Conservation (phyloP, 1,140 invertebrate species). For the Drosophila guanche region DNA sequence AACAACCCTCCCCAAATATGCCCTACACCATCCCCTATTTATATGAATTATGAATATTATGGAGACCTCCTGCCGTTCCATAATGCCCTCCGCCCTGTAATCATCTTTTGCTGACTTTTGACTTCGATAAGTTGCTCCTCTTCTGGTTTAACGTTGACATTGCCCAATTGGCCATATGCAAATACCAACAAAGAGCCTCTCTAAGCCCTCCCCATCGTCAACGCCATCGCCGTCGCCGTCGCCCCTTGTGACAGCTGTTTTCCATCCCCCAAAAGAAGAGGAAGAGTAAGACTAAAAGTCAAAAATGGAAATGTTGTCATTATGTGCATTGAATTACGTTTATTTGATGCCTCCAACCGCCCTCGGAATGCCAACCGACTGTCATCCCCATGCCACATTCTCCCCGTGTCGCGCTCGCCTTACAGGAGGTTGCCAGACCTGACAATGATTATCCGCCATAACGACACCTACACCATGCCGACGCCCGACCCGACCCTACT, state of each 20-base stretch:
- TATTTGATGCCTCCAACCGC: conserved; percentile 58
- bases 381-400: conserved; percentile 1
- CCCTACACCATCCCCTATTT: background rate
- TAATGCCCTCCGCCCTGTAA: conserved; percentile 51
- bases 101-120: conserved; percentile 56
- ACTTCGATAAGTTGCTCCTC: conserved; percentile 29
- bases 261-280: background rate
- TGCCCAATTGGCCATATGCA: conserved; percentile 77
- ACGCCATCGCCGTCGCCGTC: conserved; percentile 4
- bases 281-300: conserved; percentile 29
- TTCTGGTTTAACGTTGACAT: conserved; percentile 57
- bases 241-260: conserved; percentile 15
- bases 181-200: conserved; percentile 57
- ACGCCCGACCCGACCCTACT: background rate
- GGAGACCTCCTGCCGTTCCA: conserved; percentile 11
- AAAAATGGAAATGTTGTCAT: conserved; percentile 77
- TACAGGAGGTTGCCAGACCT: conserved; percentile 12
- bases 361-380: background rate
- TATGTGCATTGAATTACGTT: conserved; percentile 78
- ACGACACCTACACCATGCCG: conserved; percentile 43
- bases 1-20: background rate
- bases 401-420: background rate
- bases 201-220: conserved; percentile 32
- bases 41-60: conserved; percentile 31
- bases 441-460: conserved; percentile 71